Evolutionary conservation across 2,113 vertebrate species (phyloP).

Genomic region (Scomber colias): DNA sequence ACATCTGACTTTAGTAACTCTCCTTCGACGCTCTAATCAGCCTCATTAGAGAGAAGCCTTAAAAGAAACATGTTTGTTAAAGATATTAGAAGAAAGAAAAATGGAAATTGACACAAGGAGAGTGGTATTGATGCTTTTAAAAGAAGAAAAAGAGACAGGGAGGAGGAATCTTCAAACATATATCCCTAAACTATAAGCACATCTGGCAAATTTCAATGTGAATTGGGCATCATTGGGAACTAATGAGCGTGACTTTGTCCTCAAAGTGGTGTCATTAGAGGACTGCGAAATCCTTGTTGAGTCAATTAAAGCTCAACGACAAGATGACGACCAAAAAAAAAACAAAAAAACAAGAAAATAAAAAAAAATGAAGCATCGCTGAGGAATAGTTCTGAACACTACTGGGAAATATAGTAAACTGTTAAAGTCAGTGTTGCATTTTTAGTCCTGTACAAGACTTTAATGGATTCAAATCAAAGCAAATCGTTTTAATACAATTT

Average conservation of each 20-base stretch:
- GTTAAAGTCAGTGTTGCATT: conserved; percentile 27
- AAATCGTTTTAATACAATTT: conserved; percentile 19
- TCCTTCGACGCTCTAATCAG: conserved; percentile 41
- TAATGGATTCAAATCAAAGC: conserved; percentile 47
- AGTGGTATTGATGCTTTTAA: conserved; percentile 10
- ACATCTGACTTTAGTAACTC: conserved; percentile 1
- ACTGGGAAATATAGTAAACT: conserved; percentile 31
- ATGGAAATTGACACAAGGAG: neutral
- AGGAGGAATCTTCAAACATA: conserved; percentile 36
- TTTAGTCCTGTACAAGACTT: conserved; percentile 22
- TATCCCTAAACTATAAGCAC: conserved; percentile 55
- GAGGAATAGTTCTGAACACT: conserved; percentile 44
- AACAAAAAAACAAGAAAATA: too few species aligned
- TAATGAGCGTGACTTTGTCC: conserved; percentile 75
- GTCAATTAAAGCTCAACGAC: conserved; percentile 75
- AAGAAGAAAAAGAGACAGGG: neutral
- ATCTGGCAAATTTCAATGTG: conserved; percentile 71
- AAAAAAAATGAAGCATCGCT: neutral
- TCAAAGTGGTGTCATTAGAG: conserved; percentile 73
- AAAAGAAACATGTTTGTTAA: conserved; percentile 17
- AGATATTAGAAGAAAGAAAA: neutral
- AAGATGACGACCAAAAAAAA: conserved; percentile 50
- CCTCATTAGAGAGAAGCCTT: conserved; percentile 53
- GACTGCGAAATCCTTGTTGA: conserved; percentile 73
- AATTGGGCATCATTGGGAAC: conserved; percentile 71